phyloP scores from a whole-genome alignment of 2,888 invertebrate genomes.

The Eutolmus rufibarbis region DNA sequence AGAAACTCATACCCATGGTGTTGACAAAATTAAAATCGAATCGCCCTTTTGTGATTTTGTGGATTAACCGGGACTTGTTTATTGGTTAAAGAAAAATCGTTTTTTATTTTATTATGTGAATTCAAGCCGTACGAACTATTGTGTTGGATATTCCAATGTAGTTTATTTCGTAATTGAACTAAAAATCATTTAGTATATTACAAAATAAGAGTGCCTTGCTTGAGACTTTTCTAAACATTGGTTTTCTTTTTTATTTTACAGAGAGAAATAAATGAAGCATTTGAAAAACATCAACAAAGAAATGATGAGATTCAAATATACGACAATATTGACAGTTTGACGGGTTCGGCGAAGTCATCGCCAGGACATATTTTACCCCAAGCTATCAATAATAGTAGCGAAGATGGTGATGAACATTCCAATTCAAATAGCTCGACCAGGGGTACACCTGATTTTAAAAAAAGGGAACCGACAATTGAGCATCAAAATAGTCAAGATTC shows the following conservation, averaged over 20 bases:
- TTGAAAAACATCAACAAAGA: constrained; percentile 58
- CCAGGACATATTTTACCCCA: constrained; percentile 18
- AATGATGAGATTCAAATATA: constrained; percentile 60
- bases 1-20: too few relatives aligned
- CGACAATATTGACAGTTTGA: constrained; percentile 56
- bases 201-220: neutral
- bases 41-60: too few relatives aligned
- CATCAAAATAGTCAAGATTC: constrained; percentile 33
- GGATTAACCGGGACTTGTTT: too few relatives aligned
- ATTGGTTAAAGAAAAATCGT: too few relatives aligned
- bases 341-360: neutral
- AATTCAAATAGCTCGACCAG: neutral
- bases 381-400: constrained; percentile 48
- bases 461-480: neutral
- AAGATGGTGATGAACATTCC: constrained; percentile 30
- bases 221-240: neutral
- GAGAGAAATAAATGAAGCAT: constrained; percentile 63
- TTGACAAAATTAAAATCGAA: too few relatives aligned
- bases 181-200: neutral
- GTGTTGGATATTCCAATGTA: too few relatives aligned
- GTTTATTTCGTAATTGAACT: too few relatives aligned
- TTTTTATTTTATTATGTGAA: too few relatives aligned
- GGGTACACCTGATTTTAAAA: neutral
- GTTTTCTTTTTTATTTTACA: constrained; percentile 46
- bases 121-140: too few relatives aligned